Evolutionary conservation across 35 echinoderm and acorn worm genomes (phyloP).

Genomic region (Patiria miniata): DNA sequence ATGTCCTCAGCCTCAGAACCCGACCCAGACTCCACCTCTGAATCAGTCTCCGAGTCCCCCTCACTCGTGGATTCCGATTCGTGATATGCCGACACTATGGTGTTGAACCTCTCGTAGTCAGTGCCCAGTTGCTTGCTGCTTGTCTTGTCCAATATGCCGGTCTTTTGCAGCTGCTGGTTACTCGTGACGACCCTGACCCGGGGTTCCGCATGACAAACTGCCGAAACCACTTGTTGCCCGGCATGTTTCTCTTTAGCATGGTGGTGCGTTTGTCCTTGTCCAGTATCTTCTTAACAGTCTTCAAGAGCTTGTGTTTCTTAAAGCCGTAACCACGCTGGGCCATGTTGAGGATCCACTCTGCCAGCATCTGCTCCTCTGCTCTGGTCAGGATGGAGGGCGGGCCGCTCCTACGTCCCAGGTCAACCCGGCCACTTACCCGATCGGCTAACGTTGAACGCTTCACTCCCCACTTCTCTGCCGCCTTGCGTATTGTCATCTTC

Average conservation of each 20-base stretch:
- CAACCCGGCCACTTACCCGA: not conserved
- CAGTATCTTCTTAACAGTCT: constrained; percentile 13
- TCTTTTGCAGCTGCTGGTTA: not conserved
- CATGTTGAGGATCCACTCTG: constrained; percentile 7
- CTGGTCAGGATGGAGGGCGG: constrained; percentile 11
- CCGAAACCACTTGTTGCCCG: constrained; percentile 7
- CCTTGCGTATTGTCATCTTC: constrained; percentile 16
- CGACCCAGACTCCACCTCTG: not conserved
- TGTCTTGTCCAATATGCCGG: not conserved
- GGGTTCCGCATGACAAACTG: constrained; percentile 5
- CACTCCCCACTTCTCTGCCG: constrained; percentile 8
- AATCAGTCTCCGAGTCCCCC: not conserved
- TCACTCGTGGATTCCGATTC: not conserved
- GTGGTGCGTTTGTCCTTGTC: constrained; percentile 18
- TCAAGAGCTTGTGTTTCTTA: not conserved
- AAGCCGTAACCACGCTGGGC: constrained; percentile 4
- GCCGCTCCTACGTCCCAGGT: not conserved
- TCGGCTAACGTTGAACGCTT: constrained; percentile 11
- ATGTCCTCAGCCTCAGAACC: not conserved
- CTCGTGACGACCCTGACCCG: not conserved
- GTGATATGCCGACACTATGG: not conserved
- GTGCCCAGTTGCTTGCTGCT: not conserved
- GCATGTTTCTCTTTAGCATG: constrained; percentile 1
- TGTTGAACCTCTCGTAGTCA: not conserved
- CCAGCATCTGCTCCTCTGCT: not conserved